phyloP scores from a whole-genome alignment of 2,797 vertebrate genomes.

The Labroides dimidiatus region DNA sequence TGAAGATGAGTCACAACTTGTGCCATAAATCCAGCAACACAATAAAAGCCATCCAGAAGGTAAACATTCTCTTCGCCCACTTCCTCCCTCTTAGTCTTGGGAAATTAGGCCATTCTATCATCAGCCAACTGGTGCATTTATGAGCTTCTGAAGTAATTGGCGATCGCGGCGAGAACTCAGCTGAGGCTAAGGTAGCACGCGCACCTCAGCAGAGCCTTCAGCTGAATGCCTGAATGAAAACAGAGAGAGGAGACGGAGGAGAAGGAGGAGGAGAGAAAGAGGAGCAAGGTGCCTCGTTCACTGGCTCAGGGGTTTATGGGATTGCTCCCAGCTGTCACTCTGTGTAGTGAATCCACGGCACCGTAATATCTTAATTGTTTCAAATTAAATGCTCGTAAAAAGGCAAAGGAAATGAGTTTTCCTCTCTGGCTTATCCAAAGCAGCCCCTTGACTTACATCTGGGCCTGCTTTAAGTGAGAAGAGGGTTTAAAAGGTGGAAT shows the following conservation, averaged over 20 bases:
- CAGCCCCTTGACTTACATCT: slow-evolving; percentile 80
- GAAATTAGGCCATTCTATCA: slow-evolving; percentile 69
- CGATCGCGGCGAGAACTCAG: slow-evolving; percentile 47
- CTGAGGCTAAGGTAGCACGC: slow-evolving; percentile 61
- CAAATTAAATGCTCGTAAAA: slow-evolving; percentile 85
- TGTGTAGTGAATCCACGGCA: slow-evolving; percentile 69
- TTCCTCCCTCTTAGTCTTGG: slow-evolving; percentile 60
- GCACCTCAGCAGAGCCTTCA: slow-evolving; percentile 56
- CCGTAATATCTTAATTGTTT: slow-evolving; percentile 84
- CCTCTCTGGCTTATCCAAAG: slow-evolving; percentile 76
- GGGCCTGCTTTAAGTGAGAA: slow-evolving; percentile 67
- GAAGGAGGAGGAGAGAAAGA: slow-evolving; percentile 30
- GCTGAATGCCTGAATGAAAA: slow-evolving; percentile 58
- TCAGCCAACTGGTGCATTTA: slow-evolving; percentile 72
- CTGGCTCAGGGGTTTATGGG: slow-evolving; percentile 78
- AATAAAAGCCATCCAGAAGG: slow-evolving; percentile 61
- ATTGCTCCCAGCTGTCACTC: slow-evolving; percentile 83
- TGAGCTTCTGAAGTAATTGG: slow-evolving; percentile 68
- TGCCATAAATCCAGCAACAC: slow-evolving; percentile 54
- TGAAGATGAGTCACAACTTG: slow-evolving; percentile 57
- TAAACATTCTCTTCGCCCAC: slow-evolving; percentile 62
- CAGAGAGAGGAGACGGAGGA: slow-evolving; percentile 38
- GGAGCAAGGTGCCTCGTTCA: slow-evolving; percentile 76
- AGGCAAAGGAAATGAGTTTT: slow-evolving; percentile 78
- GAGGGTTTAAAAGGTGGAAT: slow-evolving; percentile 68